Conservation (phyloP, 2,113 vertebrate genomes). For the Syrmaticus mikado region DNA sequence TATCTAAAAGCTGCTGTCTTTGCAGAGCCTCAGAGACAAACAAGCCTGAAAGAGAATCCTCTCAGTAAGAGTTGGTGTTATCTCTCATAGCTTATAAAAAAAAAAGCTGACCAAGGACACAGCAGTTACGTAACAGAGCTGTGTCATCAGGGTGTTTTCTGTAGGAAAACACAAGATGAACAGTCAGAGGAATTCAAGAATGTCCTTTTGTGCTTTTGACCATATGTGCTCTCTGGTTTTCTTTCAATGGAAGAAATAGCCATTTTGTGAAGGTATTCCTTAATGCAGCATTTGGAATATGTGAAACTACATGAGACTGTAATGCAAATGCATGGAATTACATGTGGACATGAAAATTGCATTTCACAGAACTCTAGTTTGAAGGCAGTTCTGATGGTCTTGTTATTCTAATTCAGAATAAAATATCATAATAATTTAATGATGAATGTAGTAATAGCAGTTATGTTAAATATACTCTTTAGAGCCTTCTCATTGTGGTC, state of each 20-base stretch:
- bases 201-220: not conserved
- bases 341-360: not conserved
- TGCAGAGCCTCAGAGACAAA: not conserved
- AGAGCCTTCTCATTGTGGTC: not conserved
- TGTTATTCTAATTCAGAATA: not conserved
- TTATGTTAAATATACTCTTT: not conserved
- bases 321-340: not conserved
- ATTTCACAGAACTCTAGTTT: slow-evolving; percentile 11
- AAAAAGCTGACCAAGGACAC: not conserved
- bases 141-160: not conserved
- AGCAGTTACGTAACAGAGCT: not conserved
- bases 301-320: not conserved
- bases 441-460: not conserved
- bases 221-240: not conserved
- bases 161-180: not conserved
- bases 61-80: not conserved
- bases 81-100: not conserved
- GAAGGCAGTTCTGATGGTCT: not conserved
- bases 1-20: accelerated
- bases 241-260: not conserved
- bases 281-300: not conserved
- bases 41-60: not conserved
- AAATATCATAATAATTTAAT: not conserved
- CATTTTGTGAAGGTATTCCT: not conserved
- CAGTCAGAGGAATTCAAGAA: not conserved